Evolutionary conservation across 2,113 vertebrate genomes (phyloP).

Genomic region (Clarias batrachus): DNA sequence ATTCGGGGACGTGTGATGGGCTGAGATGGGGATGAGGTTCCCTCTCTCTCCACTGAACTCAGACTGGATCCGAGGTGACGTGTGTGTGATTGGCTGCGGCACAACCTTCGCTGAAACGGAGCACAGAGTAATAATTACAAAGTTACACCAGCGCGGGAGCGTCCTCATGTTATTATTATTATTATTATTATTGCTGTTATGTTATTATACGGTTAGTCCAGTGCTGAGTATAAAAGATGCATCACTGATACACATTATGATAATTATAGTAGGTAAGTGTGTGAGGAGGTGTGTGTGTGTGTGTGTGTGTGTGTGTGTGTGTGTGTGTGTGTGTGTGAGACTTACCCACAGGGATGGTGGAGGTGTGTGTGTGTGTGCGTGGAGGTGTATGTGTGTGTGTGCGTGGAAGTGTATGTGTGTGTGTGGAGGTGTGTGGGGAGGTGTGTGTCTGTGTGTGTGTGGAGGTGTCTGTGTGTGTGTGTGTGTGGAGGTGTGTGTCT

Average conservation of each 20-base stretch:
- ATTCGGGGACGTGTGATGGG: conserved; percentile 93
- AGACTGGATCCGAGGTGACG: conserved; percentile 89
- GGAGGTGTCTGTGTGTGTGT: accelerated
- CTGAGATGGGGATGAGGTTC: conserved; percentile 90
- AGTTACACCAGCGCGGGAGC: background rate
- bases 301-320: no score
- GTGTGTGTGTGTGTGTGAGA: no score
- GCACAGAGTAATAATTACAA: background rate
- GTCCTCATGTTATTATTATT: background rate
- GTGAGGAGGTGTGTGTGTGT: no score
- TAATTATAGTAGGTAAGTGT: background rate
- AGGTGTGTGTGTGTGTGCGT: background rate
- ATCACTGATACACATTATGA: background rate
- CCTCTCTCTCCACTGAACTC: conserved; percentile 89
- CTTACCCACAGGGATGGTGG: background rate
- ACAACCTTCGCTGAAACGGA: conserved; percentile 89
- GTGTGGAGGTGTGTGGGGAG: background rate
- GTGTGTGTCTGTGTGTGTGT: accelerated
- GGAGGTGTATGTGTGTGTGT: background rate
- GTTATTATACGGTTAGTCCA: background rate
- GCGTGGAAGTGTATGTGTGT: no score
- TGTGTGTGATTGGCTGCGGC: conserved; percentile 94
- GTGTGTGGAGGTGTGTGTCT: accelerated
- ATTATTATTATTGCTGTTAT: background rate
- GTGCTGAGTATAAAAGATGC: background rate